Base-by-base conservation (phyloP, 1,140 invertebrate genomes). In the Steinernema feltiae region DNA sequence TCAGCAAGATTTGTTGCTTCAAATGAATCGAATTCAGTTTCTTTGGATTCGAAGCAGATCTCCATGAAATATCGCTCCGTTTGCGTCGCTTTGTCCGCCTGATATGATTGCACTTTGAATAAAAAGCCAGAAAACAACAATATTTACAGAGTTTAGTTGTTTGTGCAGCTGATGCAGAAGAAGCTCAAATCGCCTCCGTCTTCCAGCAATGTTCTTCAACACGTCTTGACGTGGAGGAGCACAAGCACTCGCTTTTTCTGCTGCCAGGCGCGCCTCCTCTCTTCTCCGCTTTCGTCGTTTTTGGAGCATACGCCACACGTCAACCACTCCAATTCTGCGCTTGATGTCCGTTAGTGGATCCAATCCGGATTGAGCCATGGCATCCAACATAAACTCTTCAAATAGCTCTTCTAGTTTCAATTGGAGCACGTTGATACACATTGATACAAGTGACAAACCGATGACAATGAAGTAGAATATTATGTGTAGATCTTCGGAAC, bases 371-470 rank as follows among this genome's bases (percentile, higher is more conserved):
- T 63, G 53, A 21, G 53, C 53, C 53, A 63, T 63, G 3, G 24
- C 53, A 27, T 63, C 53, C 7, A 63, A 21, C 53, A 27, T 77
- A 21, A 76, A 63, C 30, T 71, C 69, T 31, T 78, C 85, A 48
- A 86, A 85, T 12, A 85, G 48, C 48, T 83, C 78, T 73, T 85
- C 85, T 24, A 86, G 73, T 72, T 86, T 81, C 1, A 82, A 48
- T 73, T 85, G 84, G 32, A 86, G 82, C 17, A 85, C 83, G 77
- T 84, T 84, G 31, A 85, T 84, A 70, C 84, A 85, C 84, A 85
- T 85, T 15, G 76, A 79, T 12, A 85, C 84, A 27, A 85, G 77
- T 3, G 84, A 85, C 12, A 85, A 74, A 15, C 84, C 84, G 32
- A 85, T 81, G 32, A 85, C 84, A 63, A 85, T 84, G 46, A 85